Percentiles rank a stretch among this genome's conserved stretches.
phyloP scores from a whole-genome alignment of 2,113 vertebrate genomes.

The Serilophus lunatus region DNA sequence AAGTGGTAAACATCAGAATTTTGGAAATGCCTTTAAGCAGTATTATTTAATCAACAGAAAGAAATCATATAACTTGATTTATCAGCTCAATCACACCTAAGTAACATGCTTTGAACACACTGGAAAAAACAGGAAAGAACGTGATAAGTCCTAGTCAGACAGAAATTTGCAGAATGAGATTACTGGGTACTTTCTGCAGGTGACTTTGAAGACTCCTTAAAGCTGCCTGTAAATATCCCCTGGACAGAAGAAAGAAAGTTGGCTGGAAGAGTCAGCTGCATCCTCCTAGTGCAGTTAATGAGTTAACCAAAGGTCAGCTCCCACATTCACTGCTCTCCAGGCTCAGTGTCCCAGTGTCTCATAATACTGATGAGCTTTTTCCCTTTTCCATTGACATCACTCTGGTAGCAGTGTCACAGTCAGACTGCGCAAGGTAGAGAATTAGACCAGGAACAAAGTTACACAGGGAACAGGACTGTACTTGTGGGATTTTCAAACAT shows the following conservation, averaged over 20 bases:
- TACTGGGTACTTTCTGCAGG: neutral
- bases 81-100: neutral
- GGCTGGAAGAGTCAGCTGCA: neutral
- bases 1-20: neutral
- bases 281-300: neutral
- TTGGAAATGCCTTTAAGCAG: neutral
- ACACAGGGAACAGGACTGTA: neutral
- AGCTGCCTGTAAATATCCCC: neutral
- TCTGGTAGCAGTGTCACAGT: neutral
- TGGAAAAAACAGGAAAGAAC: neutral
- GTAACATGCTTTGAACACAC: neutral
- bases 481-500: neutral
- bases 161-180: neutral
- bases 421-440: neutral
- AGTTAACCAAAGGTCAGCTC: neutral
- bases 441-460: neutral
- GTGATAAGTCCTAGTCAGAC: neutral
- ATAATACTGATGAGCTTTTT: neutral
- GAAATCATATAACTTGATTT: neutral
- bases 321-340: neutral
- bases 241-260: neutral
- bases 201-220: neutral
- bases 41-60: conserved; percentile 6
- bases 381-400: neutral
- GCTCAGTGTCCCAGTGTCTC: neutral